Evolutionary conservation across 2,797 vertebrate genomes (phyloP), one percentile per base, ranked within the genome.

Genomic region (Hydrocynus forskahlii): DNA sequence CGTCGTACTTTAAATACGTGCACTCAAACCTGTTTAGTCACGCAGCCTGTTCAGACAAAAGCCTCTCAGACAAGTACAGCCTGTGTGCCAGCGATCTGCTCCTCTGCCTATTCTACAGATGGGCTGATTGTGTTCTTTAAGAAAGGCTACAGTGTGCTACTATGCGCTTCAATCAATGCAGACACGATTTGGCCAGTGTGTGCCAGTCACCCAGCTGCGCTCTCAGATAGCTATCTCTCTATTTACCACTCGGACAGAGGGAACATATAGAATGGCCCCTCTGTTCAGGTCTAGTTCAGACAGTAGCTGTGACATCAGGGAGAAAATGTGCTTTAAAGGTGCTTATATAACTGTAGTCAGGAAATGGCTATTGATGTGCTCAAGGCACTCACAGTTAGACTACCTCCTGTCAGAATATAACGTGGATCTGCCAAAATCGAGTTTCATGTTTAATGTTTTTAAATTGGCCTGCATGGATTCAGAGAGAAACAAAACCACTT

Each of bases 51-150:
- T 57, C 43, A 78, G 48, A 81, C 76, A 81, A 83, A 83, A 72
- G 69, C 67, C 64, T 17, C 57, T 75, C 48, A 74, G 78, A 78
- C 83, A 81, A 76, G 74, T 70, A 76, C 43, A 73, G n/a, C 40
- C 71, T 86, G 50, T 84, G 71, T 86, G 76, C 72, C 66, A 64
- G 72, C 8, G 71, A 60, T 82, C 64, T 79, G 67, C 76, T 70
- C 80, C 59, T 87, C 81, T 83, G 76, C 73, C 69, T 71, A 66
- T 81, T 81, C 50, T 85, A 76, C 86, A 86, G 86, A 87, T 81
- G 79, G 81, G 72, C 63, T 63, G 62, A 79, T 87, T 87, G 83
- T 85, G 78, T 76, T 60, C 68, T 57, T 38, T 80, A 55, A 83
- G 80, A 85, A 85, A 80, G 80, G 52, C 50, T 76, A 8, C 78